Conservation (phyloP, 2,797 vertebrate species). For the Rhodeus uyekii region DNA sequence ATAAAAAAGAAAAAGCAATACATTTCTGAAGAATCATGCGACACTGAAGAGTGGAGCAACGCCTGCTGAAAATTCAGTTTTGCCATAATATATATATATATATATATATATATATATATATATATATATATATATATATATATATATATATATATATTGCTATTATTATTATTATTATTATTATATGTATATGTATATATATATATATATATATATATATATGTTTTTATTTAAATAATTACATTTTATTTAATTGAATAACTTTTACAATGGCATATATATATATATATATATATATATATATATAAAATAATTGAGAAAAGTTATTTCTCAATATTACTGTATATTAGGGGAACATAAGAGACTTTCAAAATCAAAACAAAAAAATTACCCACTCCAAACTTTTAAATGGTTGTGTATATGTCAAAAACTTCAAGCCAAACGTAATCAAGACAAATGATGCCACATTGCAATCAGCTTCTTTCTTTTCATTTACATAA, state of each 20-base stretch:
- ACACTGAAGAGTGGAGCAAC: neutral
- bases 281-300: no score
- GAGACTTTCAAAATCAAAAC: neutral
- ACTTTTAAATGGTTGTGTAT: neutral
- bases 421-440: neutral
- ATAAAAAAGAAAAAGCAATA: neutral
- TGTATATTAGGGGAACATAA: neutral
- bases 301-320: no score
- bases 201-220: no score
- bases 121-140: no score
- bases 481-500: slow-evolving; percentile 7
- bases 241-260: no score
- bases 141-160: no score
- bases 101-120: no score
- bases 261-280: no score
- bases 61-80: neutral
- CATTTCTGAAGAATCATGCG: neutral
- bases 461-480: slow-evolving; percentile 11
- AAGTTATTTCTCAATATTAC: neutral
- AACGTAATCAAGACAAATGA: neutral
- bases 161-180: no score
- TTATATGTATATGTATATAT: no score
- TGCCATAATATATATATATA: no score
- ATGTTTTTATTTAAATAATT: no score
- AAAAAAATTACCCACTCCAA: neutral